A percentile compares a stretch with the other conserved stretches of the same genome.
These are phyloP conservation scores for Gymnopithys bicolor DNA, from an alignment of 2,797 vertebrate genomes.

Conservation along the genomic window DNA sequence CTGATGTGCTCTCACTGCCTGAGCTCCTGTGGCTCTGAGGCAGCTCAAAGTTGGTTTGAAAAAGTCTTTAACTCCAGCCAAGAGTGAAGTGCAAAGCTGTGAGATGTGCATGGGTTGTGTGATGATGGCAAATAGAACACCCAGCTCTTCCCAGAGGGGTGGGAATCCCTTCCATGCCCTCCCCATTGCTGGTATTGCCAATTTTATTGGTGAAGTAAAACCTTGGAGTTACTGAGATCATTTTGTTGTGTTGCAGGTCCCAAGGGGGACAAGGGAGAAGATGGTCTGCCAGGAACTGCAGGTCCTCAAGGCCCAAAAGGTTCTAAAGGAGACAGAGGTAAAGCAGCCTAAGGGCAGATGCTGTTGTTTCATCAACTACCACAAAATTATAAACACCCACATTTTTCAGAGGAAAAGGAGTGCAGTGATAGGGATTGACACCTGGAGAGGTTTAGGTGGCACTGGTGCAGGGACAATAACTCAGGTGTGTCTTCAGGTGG, in stretches of 20 bases:
- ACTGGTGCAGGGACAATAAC: not conserved
- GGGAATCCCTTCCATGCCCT: not conserved
- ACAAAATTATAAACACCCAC: not conserved
- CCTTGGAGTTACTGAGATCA: not conserved
- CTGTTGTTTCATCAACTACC: not conserved
- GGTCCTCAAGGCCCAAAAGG: constrained; percentile 76
- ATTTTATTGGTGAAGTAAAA: not conserved
- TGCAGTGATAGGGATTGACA: not conserved
- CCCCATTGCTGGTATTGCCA: not conserved
- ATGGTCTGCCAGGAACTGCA: constrained; percentile 79
- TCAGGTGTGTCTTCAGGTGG: not conserved
- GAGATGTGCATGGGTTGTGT: not conserved
- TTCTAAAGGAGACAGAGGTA: constrained; percentile 82
- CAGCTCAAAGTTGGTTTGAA: not conserved
- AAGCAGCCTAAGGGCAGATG: not conserved
- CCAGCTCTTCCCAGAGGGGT: not conserved
- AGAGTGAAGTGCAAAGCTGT: not conserved
- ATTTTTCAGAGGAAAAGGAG: not conserved
- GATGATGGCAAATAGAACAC: not conserved
- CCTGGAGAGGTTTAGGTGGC: not conserved
- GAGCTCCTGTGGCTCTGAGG: not conserved
- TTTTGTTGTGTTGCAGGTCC: constrained; percentile 77
- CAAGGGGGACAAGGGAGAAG: constrained; percentile 84
- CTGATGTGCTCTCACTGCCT: not conserved
- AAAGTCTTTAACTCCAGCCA: not conserved